Percentiles rank a stretch among this genome's conserved stretches.
Conservation (phyloP, 2,888 invertebrate species). For the Stenurella melanura region DNA sequence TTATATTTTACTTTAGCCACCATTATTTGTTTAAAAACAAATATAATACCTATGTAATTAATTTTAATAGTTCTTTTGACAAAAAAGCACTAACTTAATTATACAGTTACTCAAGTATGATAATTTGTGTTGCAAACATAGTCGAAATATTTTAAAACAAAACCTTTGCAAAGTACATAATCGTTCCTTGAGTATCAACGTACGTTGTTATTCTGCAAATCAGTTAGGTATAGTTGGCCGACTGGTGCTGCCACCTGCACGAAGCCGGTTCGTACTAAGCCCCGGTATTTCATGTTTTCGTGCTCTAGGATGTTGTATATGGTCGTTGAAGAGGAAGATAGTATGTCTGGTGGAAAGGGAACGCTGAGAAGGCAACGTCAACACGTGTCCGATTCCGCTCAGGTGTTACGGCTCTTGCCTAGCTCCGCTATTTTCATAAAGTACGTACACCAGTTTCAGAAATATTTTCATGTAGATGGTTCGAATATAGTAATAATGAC, state of each 20-base stretch:
- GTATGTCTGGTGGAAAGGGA: constrained; percentile 37
- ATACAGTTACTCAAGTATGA: too few relatives aligned
- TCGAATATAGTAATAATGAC: background rate
- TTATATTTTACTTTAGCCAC: too few relatives aligned
- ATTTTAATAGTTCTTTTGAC: too few relatives aligned
- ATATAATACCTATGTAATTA: too few relatives aligned
- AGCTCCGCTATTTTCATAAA: constrained; percentile 9
- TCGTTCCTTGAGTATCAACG: background rate
- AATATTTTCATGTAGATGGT: background rate
- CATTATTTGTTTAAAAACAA: too few relatives aligned
- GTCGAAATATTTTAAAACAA: background rate
- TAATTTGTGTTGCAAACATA: too few relatives aligned
- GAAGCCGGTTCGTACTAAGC: constrained; percentile 22
- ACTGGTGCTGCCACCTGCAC: constrained; percentile 1
- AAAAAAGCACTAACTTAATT: too few relatives aligned
- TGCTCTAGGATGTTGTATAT: constrained; percentile 35
- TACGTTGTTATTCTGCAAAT: background rate
- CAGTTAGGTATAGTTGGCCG: background rate
- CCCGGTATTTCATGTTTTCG: constrained; percentile 30
- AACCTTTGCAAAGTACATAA: background rate
- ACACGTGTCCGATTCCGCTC: constrained; percentile 42
- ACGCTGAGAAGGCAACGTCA: constrained; percentile 39
- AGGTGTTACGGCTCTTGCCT: constrained; percentile 28
- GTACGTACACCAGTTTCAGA: background rate
- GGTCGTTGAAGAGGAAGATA: constrained; percentile 41